Percentiles rank a stretch among this genome's conserved stretches.
These are phyloP conservation scores for Kryptolebias ocellatus DNA, from an alignment of 2,797 vertebrate species.

Conservation along the genomic window DNA sequence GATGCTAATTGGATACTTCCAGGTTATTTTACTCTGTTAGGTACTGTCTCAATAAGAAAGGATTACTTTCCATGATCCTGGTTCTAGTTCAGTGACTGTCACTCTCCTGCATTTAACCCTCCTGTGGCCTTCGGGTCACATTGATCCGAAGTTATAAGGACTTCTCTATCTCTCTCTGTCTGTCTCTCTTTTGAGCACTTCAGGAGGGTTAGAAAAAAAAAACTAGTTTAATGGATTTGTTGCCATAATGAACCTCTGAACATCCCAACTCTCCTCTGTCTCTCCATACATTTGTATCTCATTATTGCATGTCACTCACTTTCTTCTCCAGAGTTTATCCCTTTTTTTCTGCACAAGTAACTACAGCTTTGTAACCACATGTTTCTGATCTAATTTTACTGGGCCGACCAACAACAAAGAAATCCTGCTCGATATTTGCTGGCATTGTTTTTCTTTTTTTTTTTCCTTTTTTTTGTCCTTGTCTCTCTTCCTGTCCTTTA, in stretches of 20 bases:
- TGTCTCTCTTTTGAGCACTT: no score
- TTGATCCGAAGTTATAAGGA: no score
- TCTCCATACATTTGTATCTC: conserved; percentile 2
- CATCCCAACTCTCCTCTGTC: neutral
- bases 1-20: no score
- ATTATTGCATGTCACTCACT: conserved; percentile 8
- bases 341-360: neutral
- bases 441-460: neutral
- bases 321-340: neutral
- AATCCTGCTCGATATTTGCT: conserved; percentile 1
- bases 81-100: neutral
- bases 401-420: conserved; percentile 2
- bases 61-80: no score
- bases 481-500: neutral
- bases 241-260: neutral
- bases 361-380: conserved; percentile 5
- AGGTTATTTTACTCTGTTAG: neutral
- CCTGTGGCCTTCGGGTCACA: no score
- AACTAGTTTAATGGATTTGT: neutral
- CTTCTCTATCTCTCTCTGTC: no score
- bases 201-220: neutral
- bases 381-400: conserved; percentile 11
- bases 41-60: neutral
- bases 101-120: neutral
- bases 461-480: neutral